A percentile compares a stretch with the other conserved stretches of the same genome.
Conservation (phyloP, 2,113 vertebrate species). For the Oceanites oceanicus region DNA sequence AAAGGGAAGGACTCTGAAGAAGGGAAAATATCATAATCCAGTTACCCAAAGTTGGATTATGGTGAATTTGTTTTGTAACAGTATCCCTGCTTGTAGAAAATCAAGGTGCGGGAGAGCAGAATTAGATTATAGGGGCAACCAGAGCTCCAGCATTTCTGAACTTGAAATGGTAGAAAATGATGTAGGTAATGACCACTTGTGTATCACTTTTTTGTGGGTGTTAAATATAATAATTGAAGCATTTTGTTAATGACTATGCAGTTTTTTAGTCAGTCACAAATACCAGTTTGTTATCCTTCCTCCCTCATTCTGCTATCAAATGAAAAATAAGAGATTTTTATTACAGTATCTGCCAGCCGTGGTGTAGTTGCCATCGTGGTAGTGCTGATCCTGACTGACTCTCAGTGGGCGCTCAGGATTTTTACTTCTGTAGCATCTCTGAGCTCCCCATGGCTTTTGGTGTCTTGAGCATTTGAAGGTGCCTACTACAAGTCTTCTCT, state of each 20-base stretch:
- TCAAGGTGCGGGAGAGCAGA: background rate
- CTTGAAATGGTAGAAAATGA: background rate
- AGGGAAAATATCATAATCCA: background rate
- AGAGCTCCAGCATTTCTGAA: background rate
- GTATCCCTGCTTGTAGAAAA: background rate
- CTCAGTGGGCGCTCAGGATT: background rate
- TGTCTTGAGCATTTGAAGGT: background rate
- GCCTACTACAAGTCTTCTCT: background rate
- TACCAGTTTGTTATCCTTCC: background rate
- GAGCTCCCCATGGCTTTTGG: background rate
- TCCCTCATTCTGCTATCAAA: background rate
- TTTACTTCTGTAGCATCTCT: fast-evolving
- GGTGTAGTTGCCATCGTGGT: fast-evolving
- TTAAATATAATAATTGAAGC: background rate
- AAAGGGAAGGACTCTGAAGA: background rate
- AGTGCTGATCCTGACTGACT: background rate
- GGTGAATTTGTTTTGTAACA: background rate
- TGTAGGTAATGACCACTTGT: background rate
- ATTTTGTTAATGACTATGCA: background rate
- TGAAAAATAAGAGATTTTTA: background rate
- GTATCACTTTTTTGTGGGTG: background rate
- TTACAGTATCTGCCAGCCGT: background rate
- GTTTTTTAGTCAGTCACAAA: background rate
- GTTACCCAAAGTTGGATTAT: background rate
- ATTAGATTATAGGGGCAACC: background rate